Conservation (phyloP, 1,140 invertebrate genomes). For the Drosophila santomea region DNA sequence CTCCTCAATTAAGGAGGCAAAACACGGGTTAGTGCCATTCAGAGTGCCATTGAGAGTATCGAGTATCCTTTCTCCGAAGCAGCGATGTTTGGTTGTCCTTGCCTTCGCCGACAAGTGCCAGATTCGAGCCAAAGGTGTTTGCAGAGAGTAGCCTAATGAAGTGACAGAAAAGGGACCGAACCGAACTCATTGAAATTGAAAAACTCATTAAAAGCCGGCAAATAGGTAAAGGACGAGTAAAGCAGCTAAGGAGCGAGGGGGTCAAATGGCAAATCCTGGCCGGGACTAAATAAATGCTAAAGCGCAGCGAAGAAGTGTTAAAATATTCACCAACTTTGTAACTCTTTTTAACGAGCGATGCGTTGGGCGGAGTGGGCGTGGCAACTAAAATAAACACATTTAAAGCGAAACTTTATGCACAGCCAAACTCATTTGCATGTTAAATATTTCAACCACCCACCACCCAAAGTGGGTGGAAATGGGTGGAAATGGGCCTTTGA, state of each 20-base stretch:
- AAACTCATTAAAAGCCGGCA: constrained; percentile 49
- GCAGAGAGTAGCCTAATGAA: constrained; percentile 40
- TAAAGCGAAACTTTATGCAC: constrained; percentile 82
- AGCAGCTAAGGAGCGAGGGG: neutral
- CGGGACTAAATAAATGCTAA: constrained; percentile 79
- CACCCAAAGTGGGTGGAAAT: constrained; percentile 1
- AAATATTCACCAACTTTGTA: constrained; percentile 84
- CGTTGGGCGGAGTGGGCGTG: constrained; percentile 46
- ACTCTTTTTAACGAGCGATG: constrained; percentile 78
- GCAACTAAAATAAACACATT: constrained; percentile 82
- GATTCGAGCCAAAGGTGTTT: constrained; percentile 33
- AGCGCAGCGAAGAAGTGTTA: constrained; percentile 81
- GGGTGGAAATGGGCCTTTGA: neutral
- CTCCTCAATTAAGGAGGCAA: constrained; percentile 13
- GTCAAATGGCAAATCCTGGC: constrained; percentile 20
- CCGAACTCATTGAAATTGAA: constrained; percentile 51
- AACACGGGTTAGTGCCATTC: neutral
- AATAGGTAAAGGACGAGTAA: neutral
- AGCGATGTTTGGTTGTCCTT: constrained; percentile 17
- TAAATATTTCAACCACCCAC: constrained; percentile 72
- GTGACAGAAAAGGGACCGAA: constrained; percentile 42
- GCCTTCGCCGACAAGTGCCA: constrained; percentile 15
- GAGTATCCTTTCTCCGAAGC: constrained; percentile 16
- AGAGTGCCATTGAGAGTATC: neutral
- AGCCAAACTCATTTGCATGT: constrained; percentile 83